Conservation (phyloP, 2,888 invertebrate species). For the Pseudococcus longispinus region DNA sequence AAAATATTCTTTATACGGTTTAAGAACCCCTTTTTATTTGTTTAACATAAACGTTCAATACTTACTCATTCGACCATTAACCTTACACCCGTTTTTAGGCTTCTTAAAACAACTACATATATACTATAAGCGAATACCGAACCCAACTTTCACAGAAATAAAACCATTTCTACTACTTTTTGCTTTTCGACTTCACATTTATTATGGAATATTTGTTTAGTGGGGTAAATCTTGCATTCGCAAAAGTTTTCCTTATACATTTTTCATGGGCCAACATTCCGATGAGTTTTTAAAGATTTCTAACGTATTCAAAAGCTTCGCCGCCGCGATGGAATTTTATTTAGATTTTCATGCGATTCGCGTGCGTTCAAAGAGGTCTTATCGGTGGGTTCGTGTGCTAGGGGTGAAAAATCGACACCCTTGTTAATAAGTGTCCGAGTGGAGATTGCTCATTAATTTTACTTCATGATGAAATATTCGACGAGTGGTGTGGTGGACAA, state of each 20-base stretch:
- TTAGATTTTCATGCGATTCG: not conserved
- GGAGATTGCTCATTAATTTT: not conserved
- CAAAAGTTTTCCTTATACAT: conserved; percentile 51
- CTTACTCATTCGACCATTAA: conserved; percentile 46
- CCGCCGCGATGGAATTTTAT: conserved; percentile 17
- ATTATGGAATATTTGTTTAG: conserved; percentile 46
- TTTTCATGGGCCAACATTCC: conserved; percentile 49
- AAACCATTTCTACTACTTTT: conserved; percentile 36
- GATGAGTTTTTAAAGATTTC: conserved; percentile 52
- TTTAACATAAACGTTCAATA: conserved; percentile 45
- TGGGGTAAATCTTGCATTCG: conserved; percentile 12
- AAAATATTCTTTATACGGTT: not conserved
- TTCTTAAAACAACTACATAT: conserved; percentile 35
- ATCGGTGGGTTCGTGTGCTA: not conserved
- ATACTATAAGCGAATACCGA: not conserved
- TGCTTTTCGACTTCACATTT: conserved; percentile 43
- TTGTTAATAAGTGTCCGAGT: not conserved
- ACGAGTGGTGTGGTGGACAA: too few relatives aligned
- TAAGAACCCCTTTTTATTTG: conserved; percentile 42
- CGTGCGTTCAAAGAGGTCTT: not conserved
- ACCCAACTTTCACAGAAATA: conserved; percentile 25
- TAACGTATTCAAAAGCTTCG: conserved; percentile 48
- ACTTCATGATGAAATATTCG: not conserved
- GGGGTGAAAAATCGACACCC: not conserved
- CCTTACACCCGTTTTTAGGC: conserved; percentile 41